phyloP scores from a whole-genome alignment of 37 sponge, comb jelly and placozoan genomes.

The Amphimedon queenslandica region DNA sequence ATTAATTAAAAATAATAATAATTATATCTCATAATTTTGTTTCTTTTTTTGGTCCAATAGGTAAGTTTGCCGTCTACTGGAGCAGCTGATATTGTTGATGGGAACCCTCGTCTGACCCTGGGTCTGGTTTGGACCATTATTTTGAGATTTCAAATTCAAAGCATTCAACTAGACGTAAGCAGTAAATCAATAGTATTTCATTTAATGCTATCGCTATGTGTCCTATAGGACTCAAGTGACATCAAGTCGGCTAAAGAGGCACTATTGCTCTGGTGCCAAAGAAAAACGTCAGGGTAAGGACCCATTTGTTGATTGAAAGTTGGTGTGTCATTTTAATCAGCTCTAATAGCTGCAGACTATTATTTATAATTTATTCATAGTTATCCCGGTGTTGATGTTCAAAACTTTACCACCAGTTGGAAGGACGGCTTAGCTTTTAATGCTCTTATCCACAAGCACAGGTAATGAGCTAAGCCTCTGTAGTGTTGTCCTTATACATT shows the following conservation, averaged over 20 bases:
- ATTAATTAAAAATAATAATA: no score
- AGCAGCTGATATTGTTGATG: constrained; percentile 96
- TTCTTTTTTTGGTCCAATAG: constrained; percentile 16
- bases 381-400: constrained; percentile 86
- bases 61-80: constrained; percentile 89
- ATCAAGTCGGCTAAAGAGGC: constrained; percentile 93
- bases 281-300: constrained; percentile 89
- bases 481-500: background rate
- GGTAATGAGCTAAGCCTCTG: no score
- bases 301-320: no score
- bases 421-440: constrained; percentile 92
- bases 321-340: no score
- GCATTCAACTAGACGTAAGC: constrained; percentile 71
- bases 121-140: constrained; percentile 97
- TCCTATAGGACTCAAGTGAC: constrained; percentile 83
- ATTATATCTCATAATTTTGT: no score
- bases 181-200: background rate
- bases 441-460: constrained; percentile 97
- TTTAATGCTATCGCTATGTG: constrained; percentile 1
- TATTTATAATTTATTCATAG: constrained; percentile 33
- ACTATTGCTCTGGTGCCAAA: constrained; percentile 94
- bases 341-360: no score
- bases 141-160: constrained; percentile 80
- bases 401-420: constrained; percentile 93
- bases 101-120: constrained; percentile 82